A percentile compares a stretch with the other conserved stretches of the same genome.
Conservation (phyloP, 2,113 vertebrate species). For the Tautogolabrus adspersus region DNA sequence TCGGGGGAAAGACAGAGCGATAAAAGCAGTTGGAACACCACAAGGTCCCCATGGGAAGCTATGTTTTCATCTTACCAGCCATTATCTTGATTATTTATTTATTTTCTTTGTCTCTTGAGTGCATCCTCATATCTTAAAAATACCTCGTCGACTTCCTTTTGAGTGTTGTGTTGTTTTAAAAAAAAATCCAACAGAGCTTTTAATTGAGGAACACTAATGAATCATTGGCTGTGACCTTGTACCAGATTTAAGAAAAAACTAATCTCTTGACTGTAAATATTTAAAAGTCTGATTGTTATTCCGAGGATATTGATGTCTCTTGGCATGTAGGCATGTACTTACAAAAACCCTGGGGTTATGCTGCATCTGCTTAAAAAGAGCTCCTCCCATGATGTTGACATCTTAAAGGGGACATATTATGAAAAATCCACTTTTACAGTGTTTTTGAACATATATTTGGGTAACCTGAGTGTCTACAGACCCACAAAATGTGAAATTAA, state of each 20-base stretch:
- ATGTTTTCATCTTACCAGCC: constrained; percentile 47
- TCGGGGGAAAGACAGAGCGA: constrained; percentile 31
- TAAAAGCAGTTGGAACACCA: constrained; percentile 32
- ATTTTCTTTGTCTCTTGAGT: constrained; percentile 38
- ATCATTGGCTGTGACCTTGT: background rate
- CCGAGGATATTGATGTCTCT: background rate
- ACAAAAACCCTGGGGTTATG: background rate
- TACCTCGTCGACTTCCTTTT: constrained; percentile 17
- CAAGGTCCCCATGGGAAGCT: constrained; percentile 14
- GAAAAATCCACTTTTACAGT: no score
- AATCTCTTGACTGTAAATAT: background rate
- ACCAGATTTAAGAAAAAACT: constrained; percentile 12
- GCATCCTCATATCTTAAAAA: constrained; percentile 32
- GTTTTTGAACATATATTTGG: no score
- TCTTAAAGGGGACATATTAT: background rate
- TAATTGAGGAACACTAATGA: background rate
- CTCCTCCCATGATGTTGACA: background rate
- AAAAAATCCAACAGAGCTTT: background rate
- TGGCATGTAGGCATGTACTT: background rate
- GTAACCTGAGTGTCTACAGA: no score
- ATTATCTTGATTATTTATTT: constrained; percentile 55
- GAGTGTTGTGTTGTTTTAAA: background rate
- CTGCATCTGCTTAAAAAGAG: background rate
- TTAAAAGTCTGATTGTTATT: background rate
- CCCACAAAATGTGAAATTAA: no score